Conservation (phyloP, 2,797 vertebrate species). For the Simalia tracyae region DNA sequence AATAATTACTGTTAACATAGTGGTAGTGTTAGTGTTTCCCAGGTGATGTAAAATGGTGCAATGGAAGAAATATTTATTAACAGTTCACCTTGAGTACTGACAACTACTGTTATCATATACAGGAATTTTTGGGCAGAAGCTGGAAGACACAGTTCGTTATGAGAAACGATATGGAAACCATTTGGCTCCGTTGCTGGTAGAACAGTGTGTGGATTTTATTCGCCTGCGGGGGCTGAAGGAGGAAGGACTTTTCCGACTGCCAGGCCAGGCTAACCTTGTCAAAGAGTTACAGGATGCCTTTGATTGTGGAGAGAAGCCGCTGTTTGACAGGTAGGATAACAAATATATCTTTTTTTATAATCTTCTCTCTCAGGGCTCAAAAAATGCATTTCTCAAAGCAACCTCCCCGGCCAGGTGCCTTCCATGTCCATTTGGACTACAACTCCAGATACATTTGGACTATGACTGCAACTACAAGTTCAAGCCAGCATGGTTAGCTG, state of each 20-base stretch:
- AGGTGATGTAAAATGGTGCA: neutral
- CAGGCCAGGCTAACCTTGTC: slow-evolving; percentile 95
- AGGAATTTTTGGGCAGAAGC: slow-evolving; percentile 98
- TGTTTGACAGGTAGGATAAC: slow-evolving; percentile 87
- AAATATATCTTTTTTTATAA: neutral
- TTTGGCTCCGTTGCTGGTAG: slow-evolving; percentile 92
- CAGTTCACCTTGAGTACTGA: neutral
- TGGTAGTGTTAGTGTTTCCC: neutral
- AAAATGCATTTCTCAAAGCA: neutral
- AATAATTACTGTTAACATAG: neutral
- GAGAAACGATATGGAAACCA: slow-evolving; percentile 91
- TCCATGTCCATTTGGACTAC: neutral
- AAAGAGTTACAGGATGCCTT: slow-evolving; percentile 97
- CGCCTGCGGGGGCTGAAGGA: slow-evolving; percentile 89
- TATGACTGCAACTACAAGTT: neutral
- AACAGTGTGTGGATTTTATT: slow-evolving; percentile 97
- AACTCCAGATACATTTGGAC: neutral
- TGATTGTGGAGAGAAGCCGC: slow-evolving; percentile 95
- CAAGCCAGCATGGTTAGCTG: neutral
- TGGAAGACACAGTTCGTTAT: slow-evolving; percentile 94
- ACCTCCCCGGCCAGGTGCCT: neutral
- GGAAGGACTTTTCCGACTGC: slow-evolving; percentile 93
- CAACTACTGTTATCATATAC: neutral
- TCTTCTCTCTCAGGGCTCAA: neutral
- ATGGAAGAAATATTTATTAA: neutral